These are phyloP conservation scores for Sphyrna mokarran DNA, from an alignment of 2,113 vertebrate genomes.

Conservation along the genomic window DNA sequence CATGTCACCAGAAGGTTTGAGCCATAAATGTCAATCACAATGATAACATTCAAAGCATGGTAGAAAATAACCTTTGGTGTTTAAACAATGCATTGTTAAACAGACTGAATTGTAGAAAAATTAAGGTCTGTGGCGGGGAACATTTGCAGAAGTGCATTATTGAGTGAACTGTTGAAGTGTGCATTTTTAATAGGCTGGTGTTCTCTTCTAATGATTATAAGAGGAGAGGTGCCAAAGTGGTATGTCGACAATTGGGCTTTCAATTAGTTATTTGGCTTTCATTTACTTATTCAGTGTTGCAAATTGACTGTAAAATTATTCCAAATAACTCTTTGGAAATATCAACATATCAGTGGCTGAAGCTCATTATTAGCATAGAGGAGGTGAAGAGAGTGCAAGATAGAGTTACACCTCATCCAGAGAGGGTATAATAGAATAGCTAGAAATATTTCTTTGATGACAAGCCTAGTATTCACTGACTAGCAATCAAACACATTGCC, in stretches of 20 bases:
- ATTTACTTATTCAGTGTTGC: neutral
- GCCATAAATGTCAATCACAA: neutral
- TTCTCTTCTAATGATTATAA: slow-evolving; percentile 8
- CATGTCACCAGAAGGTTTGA: too few species aligned
- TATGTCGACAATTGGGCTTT: neutral
- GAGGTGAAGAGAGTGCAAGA: slow-evolving; percentile 11
- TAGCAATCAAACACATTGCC: slow-evolving; percentile 44
- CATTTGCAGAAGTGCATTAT: neutral
- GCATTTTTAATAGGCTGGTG: neutral
- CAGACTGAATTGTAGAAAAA: neutral
- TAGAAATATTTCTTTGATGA: slow-evolving; percentile 31
- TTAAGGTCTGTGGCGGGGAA: neutral
- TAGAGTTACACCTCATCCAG: neutral
- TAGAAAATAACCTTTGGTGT: neutral
- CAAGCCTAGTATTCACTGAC: neutral
- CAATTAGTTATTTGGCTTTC: neutral
- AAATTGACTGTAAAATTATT: slow-evolving; percentile 21
- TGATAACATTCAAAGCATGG: neutral
- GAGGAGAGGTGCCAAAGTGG: neutral
- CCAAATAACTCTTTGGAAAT: slow-evolving; percentile 6
- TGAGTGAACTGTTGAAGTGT: neutral
- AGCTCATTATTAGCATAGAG: neutral
- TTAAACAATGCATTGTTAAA: neutral
- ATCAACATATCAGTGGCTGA: neutral
- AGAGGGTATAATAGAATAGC: neutral